Evolutionary conservation across 2,113 vertebrate species (phyloP).

Genomic region (Telmatochromis sp.): DNA sequence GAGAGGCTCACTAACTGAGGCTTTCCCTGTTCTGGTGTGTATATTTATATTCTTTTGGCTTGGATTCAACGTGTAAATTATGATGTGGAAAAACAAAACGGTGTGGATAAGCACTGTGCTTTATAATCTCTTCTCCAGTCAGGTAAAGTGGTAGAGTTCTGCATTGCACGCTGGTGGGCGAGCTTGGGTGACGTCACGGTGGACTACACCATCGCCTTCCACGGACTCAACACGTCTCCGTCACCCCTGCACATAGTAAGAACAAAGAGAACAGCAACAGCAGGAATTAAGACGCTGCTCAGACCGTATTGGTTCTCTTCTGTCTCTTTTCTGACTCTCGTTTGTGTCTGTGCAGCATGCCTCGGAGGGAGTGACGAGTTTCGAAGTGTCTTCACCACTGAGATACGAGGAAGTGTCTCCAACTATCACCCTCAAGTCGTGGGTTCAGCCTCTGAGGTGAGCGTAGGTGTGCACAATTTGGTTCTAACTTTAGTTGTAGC

Average conservation of each 20-base stretch:
- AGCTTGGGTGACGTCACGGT: slow-evolving; percentile 91
- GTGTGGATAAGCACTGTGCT: neutral
- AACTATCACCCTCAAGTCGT: slow-evolving; percentile 90
- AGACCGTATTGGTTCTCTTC: neutral
- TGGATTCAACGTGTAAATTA: neutral
- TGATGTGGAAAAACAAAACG: neutral
- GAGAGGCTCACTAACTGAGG: slow-evolving; percentile 87
- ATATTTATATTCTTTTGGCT: neutral
- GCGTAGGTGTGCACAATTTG: neutral
- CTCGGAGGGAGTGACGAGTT: slow-evolving; percentile 88
- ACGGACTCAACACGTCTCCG: slow-evolving; percentile 82
- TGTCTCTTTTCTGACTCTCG: neutral
- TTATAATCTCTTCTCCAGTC: slow-evolving; percentile 64
- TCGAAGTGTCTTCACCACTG: slow-evolving; percentile 86
- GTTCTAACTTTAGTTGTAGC: neutral
- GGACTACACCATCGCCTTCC: slow-evolving; percentile 90
- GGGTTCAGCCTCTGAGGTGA: slow-evolving; percentile 94
- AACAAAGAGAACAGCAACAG: neutral
- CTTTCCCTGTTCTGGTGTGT: slow-evolving; percentile 88
- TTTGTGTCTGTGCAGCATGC: slow-evolving; percentile 76
- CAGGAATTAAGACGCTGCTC: neutral
- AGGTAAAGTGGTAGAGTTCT: slow-evolving; percentile 88
- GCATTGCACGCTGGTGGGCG: slow-evolving; percentile 97
- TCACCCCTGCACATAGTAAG: slow-evolving; percentile 91
- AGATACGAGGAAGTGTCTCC: slow-evolving; percentile 93